These are phyloP conservation scores for Meghimatium bilineatum DNA, from an alignment of 2,888 invertebrate genomes.

Conservation along the genomic window DNA sequence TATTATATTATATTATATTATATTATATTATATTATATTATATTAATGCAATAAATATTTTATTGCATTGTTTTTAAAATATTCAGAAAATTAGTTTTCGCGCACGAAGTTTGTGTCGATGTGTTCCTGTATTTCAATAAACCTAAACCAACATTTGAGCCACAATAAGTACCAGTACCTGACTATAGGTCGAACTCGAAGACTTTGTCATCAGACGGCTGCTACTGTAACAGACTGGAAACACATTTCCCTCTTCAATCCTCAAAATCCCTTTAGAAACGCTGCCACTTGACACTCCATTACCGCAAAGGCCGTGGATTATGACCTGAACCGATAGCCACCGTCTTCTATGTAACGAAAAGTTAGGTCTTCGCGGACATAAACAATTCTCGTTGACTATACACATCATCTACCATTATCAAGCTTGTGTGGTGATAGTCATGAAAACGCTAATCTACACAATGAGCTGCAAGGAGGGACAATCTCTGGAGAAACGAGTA, in stretches of 20 bases:
- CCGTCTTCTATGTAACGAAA: neutral
- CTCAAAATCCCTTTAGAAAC: slow-evolving; percentile 23
- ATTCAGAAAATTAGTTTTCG: no score
- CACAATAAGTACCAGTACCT: slow-evolving; percentile 3
- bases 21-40: no score
- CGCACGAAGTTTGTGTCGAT: neutral
- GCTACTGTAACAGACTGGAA: neutral
- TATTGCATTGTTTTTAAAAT: no score
- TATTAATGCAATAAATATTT: no score
- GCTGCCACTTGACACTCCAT: slow-evolving; percentile 37
- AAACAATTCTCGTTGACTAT: neutral
- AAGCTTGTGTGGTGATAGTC: neutral
- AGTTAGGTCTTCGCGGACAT: neutral
- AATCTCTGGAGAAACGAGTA: neutral
- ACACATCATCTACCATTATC: neutral
- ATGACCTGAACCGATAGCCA: neutral
- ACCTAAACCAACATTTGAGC: neutral
- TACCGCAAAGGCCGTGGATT: slow-evolving; percentile 39
- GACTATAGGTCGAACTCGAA: slow-evolving; percentile 3
- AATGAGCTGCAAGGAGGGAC: neutral
- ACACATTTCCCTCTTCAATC: slow-evolving; percentile 19
- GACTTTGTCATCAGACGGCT: slow-evolving; percentile 30
- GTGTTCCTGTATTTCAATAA: neutral
- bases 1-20: no score
- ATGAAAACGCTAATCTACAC: neutral